phyloP scores from a whole-genome alignment of 2,113 vertebrate species.

The Phasianus colchicus region DNA sequence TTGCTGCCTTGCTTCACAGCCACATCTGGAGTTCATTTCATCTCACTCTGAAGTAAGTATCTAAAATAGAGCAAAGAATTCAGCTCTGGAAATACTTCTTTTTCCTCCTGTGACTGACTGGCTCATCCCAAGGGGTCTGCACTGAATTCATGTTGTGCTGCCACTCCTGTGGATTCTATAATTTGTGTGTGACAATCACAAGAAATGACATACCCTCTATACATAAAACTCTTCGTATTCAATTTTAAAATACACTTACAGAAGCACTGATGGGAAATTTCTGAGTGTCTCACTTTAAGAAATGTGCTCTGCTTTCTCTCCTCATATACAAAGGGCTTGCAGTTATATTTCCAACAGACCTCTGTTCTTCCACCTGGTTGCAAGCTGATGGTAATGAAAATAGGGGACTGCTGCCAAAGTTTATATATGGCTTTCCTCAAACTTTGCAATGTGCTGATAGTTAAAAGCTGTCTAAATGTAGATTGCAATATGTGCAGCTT shows the following conservation, averaged over 20 bases:
- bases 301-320: neutral
- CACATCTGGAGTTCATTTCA: neutral
- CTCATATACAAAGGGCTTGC: neutral
- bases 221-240: neutral
- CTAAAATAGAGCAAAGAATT: neutral
- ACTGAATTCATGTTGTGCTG: neutral
- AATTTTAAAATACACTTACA: neutral
- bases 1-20: neutral
- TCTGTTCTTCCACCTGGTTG: neutral
- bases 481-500: neutral
- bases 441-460: neutral
- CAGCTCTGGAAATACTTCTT: neutral
- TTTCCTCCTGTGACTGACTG: neutral
- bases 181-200: neutral
- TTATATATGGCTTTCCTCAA: neutral
- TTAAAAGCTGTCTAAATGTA: neutral
- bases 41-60: slow-evolving; percentile 4
- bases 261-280: neutral
- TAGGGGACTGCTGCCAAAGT: neutral
- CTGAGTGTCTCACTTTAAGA: neutral
- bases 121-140: neutral
- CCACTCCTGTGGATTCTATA: neutral
- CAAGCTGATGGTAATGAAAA: neutral
- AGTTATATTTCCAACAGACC: neutral
- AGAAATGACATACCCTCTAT: neutral